A percentile compares a stretch with the other conserved stretches of the same genome.
Evolutionary conservation across 2,888 invertebrate genomes (phyloP).

Genomic region (Tricholauxania praeusta): DNA sequence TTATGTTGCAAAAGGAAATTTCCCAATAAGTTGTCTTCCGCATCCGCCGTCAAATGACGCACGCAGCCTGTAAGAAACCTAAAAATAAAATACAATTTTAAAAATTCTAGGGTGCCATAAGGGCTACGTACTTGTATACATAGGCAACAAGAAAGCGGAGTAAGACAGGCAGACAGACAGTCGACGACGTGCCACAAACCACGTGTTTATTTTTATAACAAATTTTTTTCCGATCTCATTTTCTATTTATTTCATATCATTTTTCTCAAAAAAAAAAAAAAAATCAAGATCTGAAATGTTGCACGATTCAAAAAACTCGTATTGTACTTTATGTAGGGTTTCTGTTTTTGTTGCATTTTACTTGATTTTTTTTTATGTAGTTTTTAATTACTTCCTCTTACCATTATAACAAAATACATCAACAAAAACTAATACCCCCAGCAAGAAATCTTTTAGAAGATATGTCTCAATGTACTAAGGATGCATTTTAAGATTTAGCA

Average conservation of each 20-base stretch:
- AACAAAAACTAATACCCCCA: too few species aligned
- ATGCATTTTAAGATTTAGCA: too few species aligned
- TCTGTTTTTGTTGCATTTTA: conserved; percentile 4
- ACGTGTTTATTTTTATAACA: conserved; percentile 35
- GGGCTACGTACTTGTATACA: not conserved
- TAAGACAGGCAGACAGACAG: not conserved
- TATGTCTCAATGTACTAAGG: too few species aligned
- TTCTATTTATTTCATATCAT: not conserved
- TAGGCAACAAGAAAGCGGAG: not conserved
- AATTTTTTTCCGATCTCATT: conserved; percentile 2
- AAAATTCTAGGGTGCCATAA: not conserved
- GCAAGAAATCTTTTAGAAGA: too few species aligned
- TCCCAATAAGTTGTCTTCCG: conserved; percentile 53
- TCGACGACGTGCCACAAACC: conserved; percentile 1
- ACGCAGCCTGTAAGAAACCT: conserved; percentile 9
- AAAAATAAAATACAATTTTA: conserved; percentile 3
- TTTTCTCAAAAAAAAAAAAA: too few species aligned
- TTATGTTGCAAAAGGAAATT: conserved; percentile 47
- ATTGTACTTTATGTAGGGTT: not conserved
- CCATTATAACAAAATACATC: conserved; percentile 3
- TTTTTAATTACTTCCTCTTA: conserved; percentile 28
- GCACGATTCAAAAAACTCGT: too few species aligned
- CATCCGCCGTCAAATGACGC: conserved; percentile 47
- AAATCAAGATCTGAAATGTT: too few species aligned
- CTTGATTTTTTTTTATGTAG: not conserved